Conservation (phyloP, 2,888 invertebrate species). For the Cephus spinipes region DNA sequence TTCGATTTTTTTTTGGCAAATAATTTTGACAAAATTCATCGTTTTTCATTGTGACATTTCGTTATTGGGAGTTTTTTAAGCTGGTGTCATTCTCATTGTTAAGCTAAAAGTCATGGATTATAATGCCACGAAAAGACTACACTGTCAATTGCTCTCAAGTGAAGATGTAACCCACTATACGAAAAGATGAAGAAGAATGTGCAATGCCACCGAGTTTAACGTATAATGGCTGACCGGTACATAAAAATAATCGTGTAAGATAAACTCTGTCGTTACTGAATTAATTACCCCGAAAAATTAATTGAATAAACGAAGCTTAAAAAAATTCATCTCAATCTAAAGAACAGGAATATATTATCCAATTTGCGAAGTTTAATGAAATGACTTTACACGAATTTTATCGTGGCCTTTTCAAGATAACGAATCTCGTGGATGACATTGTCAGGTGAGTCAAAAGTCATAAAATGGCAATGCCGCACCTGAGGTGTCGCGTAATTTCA, state of each 20-base stretch:
- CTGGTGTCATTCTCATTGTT: background rate
- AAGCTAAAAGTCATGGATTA: background rate
- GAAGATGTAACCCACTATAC: too few species aligned
- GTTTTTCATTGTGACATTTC: background rate
- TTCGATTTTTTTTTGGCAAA: background rate
- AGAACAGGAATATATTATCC: background rate
- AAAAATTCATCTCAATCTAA: background rate
- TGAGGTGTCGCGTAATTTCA: slow-evolving; percentile 12
- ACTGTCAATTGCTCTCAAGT: too few species aligned
- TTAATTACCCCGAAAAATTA: background rate
- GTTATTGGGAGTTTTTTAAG: background rate
- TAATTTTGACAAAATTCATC: background rate
- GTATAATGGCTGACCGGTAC: background rate
- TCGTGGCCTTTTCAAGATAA: background rate
- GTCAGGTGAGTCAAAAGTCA: background rate
- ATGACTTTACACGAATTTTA: background rate
- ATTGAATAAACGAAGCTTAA: background rate
- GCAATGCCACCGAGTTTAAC: background rate
- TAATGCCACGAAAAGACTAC: background rate
- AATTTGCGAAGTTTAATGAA: background rate
- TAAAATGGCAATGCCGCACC: slow-evolving; percentile 31
- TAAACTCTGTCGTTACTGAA: background rate
- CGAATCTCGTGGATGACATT: background rate
- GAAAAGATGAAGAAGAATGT: background rate
- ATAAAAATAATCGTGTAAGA: background rate